A percentile compares a stretch with the other conserved stretches of the same genome.
phyloP scores from a whole-genome alignment of 2,888 invertebrate species.

The Synergus itoensis region DNA sequence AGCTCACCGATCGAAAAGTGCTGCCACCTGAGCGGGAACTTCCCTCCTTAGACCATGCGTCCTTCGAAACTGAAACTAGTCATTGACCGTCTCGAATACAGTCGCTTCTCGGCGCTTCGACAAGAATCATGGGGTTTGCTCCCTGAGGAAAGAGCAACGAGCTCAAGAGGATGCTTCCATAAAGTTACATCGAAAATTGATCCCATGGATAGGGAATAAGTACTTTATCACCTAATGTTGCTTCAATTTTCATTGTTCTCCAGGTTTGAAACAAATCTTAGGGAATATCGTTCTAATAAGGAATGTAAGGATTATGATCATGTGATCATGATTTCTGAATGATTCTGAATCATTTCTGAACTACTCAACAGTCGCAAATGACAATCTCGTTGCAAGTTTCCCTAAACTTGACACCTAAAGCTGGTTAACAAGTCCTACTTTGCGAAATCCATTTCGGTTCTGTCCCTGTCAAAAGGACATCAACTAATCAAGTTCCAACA shows the following conservation, averaged over 20 bases:
- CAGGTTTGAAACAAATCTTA: too few species aligned
- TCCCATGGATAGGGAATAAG: too few species aligned
- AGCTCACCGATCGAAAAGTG: constrained; percentile 69
- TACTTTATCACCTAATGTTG: too few species aligned
- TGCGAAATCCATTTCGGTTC: neutral
- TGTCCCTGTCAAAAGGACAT: too few species aligned
- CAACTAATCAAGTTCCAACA: too few species aligned
- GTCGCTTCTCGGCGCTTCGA: constrained; percentile 28
- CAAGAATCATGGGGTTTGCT: constrained; percentile 13
- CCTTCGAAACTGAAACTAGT: constrained; percentile 54
- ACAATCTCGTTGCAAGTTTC: neutral
- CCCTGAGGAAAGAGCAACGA: constrained; percentile 4
- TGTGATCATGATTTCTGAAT: neutral
- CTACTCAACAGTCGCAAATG: neutral
- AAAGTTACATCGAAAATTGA: too few species aligned
- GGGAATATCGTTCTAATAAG: too few species aligned
- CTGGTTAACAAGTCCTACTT: neutral
- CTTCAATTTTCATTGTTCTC: too few species aligned
- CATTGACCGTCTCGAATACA: constrained; percentile 53
- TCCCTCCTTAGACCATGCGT: constrained; percentile 53
- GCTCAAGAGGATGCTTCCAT: neutral
- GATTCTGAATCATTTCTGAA: too few species aligned
- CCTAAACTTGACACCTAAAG: neutral
- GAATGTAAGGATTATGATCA: too few species aligned
- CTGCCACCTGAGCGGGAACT: constrained; percentile 74